Conservation (phyloP, 2,797 vertebrate species). For the Microchirus variegatus region DNA sequence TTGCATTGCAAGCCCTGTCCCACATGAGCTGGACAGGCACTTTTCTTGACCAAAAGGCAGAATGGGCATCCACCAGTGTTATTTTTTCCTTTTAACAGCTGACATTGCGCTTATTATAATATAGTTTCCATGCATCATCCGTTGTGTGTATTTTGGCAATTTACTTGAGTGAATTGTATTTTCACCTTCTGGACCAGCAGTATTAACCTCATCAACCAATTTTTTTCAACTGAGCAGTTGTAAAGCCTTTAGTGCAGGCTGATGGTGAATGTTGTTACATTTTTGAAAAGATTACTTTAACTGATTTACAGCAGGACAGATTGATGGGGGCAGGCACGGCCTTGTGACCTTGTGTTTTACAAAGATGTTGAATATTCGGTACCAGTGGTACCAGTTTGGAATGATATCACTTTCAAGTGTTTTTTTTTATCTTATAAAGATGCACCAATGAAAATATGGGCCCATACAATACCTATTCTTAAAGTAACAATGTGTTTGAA, state of each 20-base stretch:
- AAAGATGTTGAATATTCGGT: background rate
- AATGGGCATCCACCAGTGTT: conserved; percentile 25
- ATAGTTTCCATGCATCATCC: conserved; percentile 27
- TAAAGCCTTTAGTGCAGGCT: conserved; percentile 75
- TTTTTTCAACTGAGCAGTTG: conserved; percentile 23
- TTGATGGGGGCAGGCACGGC: conserved; percentile 49
- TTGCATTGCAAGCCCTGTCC: conserved; percentile 84
- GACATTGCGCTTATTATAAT: conserved; percentile 12
- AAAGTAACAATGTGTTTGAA: too few species aligned
- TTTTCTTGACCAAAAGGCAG: conserved; percentile 45
- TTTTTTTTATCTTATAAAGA: background rate
- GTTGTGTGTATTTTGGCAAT: conserved; percentile 29
- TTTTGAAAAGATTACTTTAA: background rate
- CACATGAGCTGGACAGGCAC: conserved; percentile 78
- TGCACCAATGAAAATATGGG: too few species aligned
- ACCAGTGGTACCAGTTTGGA: conserved; percentile 7
- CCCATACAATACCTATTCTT: too few species aligned
- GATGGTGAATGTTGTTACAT: conserved; percentile 43
- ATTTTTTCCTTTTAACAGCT: background rate
- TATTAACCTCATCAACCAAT: conserved; percentile 15
- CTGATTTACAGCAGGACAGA: conserved; percentile 4
- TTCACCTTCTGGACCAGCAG: conserved; percentile 30
- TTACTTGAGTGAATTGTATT: conserved; percentile 27
- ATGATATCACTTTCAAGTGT: conserved; percentile 12
- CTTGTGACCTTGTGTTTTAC: conserved; percentile 12